Evolutionary conservation across 2,888 invertebrate genomes (phyloP), one percentile per base, ranked within the genome.

Genomic region (Thyatira batis): DNA sequence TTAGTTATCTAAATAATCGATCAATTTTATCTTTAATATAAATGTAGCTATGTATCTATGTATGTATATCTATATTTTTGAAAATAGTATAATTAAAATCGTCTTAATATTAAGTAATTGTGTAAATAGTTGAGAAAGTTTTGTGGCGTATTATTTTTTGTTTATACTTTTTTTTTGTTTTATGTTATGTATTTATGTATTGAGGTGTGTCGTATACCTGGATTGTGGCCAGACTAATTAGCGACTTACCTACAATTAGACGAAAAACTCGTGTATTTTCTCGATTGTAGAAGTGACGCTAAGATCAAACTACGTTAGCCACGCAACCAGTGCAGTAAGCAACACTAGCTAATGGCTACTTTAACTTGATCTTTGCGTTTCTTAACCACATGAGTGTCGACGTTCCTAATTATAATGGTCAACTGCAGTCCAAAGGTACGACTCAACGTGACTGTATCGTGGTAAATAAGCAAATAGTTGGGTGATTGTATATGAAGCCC

Each of bases 401-500:
- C 13, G 52, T 59, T 60, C 60, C 60, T 63, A 61, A 67, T 60
- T 78, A 71, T 68, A 71, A 69, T 82, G 82, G 84, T 79, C 73
- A 70, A 75, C 66, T 71, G 76, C 65, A 60, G 66, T 76, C 61
- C 72, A 64, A 71, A 58, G 63, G 76, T 82, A 79, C 84, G 84
- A 77, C 78, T 73, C 75, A 75, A 80, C 75, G 86, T 90, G 89
- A 90, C 88, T 88, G 87, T 90, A 87, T 91, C 89, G 87, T 89
- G 88, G 88, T 90, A 85, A 83, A 81, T 91, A 91, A 89, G 88
- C 84, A 90, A 86, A 90, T 91, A 91, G 90, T 84, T 89, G 90
- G 92, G 92, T 89, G 84, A 85, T 87, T 92, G 86, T 91, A 92
- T 92, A 91, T 85, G 87, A 81, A 89, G 74, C 92, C 92, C 92